These are phyloP conservation scores for Pterocles burchelli DNA, from an alignment of 2,113 vertebrate species.

Conservation along the genomic window DNA sequence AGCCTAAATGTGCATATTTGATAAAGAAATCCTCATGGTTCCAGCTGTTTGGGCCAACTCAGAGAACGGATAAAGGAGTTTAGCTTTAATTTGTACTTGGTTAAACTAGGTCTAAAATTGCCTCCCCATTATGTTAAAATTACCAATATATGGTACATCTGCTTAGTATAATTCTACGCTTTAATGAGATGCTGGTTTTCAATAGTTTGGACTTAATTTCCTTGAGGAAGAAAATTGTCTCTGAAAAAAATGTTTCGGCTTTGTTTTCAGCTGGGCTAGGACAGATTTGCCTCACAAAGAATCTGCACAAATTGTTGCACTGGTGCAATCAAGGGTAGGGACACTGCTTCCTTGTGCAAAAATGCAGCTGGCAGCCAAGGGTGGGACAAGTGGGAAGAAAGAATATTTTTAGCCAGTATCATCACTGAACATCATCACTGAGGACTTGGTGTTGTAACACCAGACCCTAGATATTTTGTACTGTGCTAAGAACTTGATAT, in stretches of 20 bases:
- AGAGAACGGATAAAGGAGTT: neutral
- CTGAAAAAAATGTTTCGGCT: neutral
- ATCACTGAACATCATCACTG: neutral
- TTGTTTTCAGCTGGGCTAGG: neutral
- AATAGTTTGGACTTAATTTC: neutral
- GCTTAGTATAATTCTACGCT: neutral
- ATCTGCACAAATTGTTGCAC: neutral
- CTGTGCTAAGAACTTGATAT: neutral
- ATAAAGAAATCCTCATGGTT: neutral
- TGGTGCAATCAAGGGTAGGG: neutral
- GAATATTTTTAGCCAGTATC: neutral
- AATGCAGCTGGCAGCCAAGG: neutral
- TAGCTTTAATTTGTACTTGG: neutral
- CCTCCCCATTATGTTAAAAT: rapidly evolving
- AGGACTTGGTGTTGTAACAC: neutral
- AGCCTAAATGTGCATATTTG: neutral
- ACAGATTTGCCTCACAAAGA: neutral
- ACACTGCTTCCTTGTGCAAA: neutral
- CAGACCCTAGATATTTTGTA: neutral
- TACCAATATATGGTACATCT: neutral
- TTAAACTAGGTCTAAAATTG: neutral
- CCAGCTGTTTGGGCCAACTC: neutral
- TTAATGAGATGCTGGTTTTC: neutral
- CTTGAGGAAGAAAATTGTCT: neutral
- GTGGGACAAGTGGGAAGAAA: neutral